Conservation (phyloP, 2,113 vertebrate genomes). For the Caranx melampygus region DNA sequence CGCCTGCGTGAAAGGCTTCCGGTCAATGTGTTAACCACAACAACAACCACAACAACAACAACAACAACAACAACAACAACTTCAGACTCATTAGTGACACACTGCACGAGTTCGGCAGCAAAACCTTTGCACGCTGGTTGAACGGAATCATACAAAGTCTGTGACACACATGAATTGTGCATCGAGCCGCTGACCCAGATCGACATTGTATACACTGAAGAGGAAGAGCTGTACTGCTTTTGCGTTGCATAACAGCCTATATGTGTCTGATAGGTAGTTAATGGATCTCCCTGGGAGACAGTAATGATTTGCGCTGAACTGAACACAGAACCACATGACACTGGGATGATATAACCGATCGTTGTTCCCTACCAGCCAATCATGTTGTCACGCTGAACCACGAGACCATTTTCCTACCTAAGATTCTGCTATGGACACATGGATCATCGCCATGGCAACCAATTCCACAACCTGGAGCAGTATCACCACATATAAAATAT, state of each 20-base stretch:
- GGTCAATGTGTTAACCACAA: slow-evolving; percentile 14
- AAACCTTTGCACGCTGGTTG: neutral
- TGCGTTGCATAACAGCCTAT: slow-evolving; percentile 36
- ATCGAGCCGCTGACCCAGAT: slow-evolving; percentile 30
- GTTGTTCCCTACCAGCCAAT: neutral
- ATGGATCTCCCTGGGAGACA: slow-evolving; percentile 6
- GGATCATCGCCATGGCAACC: slow-evolving; percentile 43
- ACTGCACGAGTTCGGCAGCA: neutral
- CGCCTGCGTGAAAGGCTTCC: neutral
- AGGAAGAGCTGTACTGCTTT: neutral
- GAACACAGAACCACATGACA: slow-evolving; percentile 9
- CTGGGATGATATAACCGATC: slow-evolving; percentile 24
- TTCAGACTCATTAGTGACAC: neutral
- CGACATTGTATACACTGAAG: slow-evolving; percentile 4
- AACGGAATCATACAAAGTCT: neutral
- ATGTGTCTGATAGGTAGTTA: slow-evolving; percentile 30
- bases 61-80: neutral
- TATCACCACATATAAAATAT: neutral
- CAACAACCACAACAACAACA: too few species aligned
- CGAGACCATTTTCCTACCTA: neutral
- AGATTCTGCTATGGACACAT: neutral
- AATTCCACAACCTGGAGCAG: neutral
- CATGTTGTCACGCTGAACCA: neutral
- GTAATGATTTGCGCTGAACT: neutral
- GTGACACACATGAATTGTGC: slow-evolving; percentile 19